phyloP scores from a whole-genome alignment of 2,113 vertebrate species.

The Rhodinocichla rosea region DNA sequence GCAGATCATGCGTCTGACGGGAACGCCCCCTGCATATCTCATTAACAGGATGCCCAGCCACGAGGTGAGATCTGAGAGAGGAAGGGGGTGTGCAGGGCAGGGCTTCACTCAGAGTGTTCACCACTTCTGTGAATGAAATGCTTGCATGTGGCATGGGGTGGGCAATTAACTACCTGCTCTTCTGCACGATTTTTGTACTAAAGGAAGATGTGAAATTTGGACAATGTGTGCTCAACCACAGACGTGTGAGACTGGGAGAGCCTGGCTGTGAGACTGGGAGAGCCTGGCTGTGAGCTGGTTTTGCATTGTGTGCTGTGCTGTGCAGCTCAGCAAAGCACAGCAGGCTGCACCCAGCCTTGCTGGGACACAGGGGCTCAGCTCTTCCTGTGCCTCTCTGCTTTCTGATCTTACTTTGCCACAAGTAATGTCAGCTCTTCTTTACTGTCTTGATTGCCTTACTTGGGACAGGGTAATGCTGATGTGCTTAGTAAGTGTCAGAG shows the following conservation, averaged over 20 bases:
- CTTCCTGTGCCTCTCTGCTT: neutral
- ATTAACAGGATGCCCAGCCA: conserved; percentile 99
- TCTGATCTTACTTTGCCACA: neutral
- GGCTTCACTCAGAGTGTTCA: neutral
- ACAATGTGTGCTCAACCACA: accelerated
- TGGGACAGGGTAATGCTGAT: neutral
- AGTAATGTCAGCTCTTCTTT: neutral
- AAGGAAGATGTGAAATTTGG: neutral
- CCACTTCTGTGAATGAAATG: neutral
- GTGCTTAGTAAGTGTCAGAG: neutral
- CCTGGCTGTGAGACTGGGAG: neutral
- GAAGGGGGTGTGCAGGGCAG: conserved; percentile 19
- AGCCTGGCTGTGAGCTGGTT: neutral
- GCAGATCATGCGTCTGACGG: conserved; percentile 99
- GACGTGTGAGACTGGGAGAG: neutral
- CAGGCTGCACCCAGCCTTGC: neutral
- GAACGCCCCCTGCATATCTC: conserved; percentile 95
- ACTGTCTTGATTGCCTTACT: neutral
- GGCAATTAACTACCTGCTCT: neutral
- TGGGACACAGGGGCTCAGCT: neutral
- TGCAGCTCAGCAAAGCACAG: neutral
- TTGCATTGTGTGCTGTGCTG: neutral
- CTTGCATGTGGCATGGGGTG: conserved; percentile 50
- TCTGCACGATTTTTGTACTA: neutral
- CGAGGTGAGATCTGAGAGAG: conserved; percentile 87